Base-by-base conservation (phyloP, 1,140 invertebrate genomes). In the Callitettix versicolor region DNA sequence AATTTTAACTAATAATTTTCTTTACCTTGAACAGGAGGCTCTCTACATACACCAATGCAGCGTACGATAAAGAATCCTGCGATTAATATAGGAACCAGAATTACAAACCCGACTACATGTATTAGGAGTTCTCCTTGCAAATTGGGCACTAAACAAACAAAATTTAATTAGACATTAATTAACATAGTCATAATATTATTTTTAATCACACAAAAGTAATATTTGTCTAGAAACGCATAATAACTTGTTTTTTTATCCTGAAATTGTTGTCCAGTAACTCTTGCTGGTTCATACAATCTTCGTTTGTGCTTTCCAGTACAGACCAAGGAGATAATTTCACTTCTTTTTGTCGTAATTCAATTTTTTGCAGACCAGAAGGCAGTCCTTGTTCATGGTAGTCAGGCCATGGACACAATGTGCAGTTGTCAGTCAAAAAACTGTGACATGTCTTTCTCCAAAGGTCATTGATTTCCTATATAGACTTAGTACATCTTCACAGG, bases 41-140 rank as follows among this genome's bases (percentile, higher is more conserved):
- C 20, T 41, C 24, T 49, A 11, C 22, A 15, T 0, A 47, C 54
- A 49, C 54, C 47, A 18, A 33, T 38, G 22, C 54, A 40, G 34
- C 54, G 33, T 44, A 44, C 48, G 26, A 55, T 55, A 21, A 55
- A 55, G 54, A 48, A 55, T 18, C 30, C 54, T 22, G 54, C 46
- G 9, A 55, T 33, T 46, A 55, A 30, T 20, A 55, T 44, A 40
- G 54, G 54, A 20, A 55, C 36, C 30, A 55, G 30, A 17, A 55
- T 48, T 9, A 55, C 54, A 48, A 44, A 40, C 1, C 54, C 54
- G 3, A 55, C 54, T 18, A 55, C 48, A 24, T 21, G 30, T 22
- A 55, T 55, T 17, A 55, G 44, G 7, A 55, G 46, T 11, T 30
- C 30, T 34, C 33, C 47, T 22, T 55, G 44, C 14, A 44, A 26